Evolutionary conservation across 2,888 invertebrate species (phyloP).

Genomic region (Dorcus hopei): DNA sequence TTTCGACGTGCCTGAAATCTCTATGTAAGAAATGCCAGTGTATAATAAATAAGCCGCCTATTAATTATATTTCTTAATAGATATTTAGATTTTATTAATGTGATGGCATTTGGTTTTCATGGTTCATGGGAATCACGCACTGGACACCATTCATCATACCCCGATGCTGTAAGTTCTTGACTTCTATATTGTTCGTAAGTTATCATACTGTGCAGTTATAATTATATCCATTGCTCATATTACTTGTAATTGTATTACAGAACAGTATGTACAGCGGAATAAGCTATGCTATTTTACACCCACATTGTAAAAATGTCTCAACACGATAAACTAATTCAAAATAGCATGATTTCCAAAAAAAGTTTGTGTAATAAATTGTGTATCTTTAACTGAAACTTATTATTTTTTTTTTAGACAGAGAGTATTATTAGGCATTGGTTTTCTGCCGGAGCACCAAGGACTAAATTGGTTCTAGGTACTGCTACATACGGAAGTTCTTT

Average conservation of each 20-base stretch:
- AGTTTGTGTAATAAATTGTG: not conserved
- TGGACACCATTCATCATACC: slow-evolving; percentile 44
- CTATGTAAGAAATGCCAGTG: slow-evolving; percentile 43
- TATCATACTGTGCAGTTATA: too few species aligned
- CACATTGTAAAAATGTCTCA: too few species aligned
- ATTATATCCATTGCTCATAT: too few species aligned
- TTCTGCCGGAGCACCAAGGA: slow-evolving; percentile 56
- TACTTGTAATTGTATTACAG: too few species aligned
- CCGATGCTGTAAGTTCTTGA: slow-evolving; percentile 29
- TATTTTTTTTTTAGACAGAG: slow-evolving; percentile 2
- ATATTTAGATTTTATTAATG: slow-evolving; percentile 61
- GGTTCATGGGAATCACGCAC: slow-evolving; percentile 64
- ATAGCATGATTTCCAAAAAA: too few species aligned
- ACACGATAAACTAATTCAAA: too few species aligned
- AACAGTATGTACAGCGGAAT: too few species aligned
- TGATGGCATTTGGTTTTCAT: slow-evolving; percentile 75
- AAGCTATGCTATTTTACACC: too few species aligned
- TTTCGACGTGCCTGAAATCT: slow-evolving; percentile 57
- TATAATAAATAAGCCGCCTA: too few species aligned
- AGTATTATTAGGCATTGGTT: slow-evolving; percentile 47
- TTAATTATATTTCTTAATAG: not conserved
- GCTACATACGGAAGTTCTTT: slow-evolving; percentile 69
- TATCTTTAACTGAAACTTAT: not conserved
- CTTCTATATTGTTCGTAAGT: too few species aligned
- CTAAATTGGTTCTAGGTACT: slow-evolving; percentile 68